Evolutionary conservation across 2,113 vertebrate genomes (phyloP).

Genomic region (Xiphorhynchus elegans): DNA sequence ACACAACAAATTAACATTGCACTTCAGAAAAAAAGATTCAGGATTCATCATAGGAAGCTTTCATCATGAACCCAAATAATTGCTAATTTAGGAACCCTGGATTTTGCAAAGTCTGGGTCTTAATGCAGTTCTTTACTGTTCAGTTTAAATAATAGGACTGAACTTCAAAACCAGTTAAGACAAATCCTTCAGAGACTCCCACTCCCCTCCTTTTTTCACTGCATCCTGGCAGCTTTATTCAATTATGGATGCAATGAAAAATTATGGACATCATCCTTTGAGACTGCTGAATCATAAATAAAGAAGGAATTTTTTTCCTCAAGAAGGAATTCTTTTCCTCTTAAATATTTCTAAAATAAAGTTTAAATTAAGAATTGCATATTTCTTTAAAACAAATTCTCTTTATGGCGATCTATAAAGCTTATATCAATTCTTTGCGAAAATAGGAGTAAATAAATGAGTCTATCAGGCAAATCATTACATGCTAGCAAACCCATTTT

Average conservation of each 20-base stretch:
- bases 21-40: slow-evolving; percentile 53
- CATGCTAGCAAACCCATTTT: not conserved
- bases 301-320: not conserved
- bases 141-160: slow-evolving; percentile 48
- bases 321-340: not conserved
- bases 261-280: not conserved
- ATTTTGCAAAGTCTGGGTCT: slow-evolving; percentile 53
- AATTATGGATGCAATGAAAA: slow-evolving; percentile 1
- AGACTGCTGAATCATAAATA: not conserved
- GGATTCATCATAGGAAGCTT: slow-evolving; percentile 52
- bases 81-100: slow-evolving; percentile 51
- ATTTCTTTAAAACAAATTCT: not conserved
- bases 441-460: not conserved
- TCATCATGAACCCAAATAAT: slow-evolving; percentile 66
- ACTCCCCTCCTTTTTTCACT: not conserved
- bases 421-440: not conserved
- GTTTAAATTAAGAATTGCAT: not conserved
- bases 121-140: slow-evolving; percentile 56
- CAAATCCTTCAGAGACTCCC: not conserved
- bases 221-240: slow-evolving; percentile 12
- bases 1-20: slow-evolving; percentile 59
- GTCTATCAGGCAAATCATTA: not conserved
- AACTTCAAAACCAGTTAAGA: slow-evolving; percentile 58
- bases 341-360: not conserved
- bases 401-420: not conserved